Conservation (phyloP, 2,113 vertebrate genomes). For the Entomyzon cyanotis region DNA sequence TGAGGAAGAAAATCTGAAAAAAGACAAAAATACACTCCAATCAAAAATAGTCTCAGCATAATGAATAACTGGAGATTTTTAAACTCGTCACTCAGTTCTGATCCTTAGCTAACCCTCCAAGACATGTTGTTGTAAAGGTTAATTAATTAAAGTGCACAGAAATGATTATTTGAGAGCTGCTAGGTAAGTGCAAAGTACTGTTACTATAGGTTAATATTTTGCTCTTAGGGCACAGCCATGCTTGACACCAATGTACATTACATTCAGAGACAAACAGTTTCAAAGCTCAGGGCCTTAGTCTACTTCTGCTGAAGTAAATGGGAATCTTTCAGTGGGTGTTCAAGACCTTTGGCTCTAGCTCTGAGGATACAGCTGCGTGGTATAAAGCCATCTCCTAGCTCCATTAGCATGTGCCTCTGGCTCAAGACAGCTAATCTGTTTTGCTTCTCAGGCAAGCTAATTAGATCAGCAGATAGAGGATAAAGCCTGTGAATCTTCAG, state of each 20-base stretch:
- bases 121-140: constrained; percentile 48
- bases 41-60: background rate
- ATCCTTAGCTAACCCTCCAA: constrained; percentile 27
- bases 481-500: background rate
- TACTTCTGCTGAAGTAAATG: background rate
- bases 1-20: background rate
- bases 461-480: constrained; percentile 4
- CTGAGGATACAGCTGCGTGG: background rate
- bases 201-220: constrained; percentile 51
- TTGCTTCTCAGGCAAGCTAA: constrained; percentile 7
- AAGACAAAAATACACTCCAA: background rate
- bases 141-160: constrained; percentile 60
- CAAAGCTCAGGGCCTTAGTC: background rate
- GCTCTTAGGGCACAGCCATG: background rate
- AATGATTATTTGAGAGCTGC: constrained; percentile 47
- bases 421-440: constrained; percentile 15
- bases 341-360: background rate
- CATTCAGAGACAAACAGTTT: background rate
- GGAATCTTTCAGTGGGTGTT: background rate
- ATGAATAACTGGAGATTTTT: constrained; percentile 24
- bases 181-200: constrained; percentile 34
- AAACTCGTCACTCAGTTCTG: constrained; percentile 6
- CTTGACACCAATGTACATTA: background rate
- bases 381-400: constrained; percentile 13
- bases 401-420: constrained; percentile 12